Evolutionary conservation across 2,888 invertebrate species (phyloP).

Genomic region (Drosophila atroscutellata): DNA sequence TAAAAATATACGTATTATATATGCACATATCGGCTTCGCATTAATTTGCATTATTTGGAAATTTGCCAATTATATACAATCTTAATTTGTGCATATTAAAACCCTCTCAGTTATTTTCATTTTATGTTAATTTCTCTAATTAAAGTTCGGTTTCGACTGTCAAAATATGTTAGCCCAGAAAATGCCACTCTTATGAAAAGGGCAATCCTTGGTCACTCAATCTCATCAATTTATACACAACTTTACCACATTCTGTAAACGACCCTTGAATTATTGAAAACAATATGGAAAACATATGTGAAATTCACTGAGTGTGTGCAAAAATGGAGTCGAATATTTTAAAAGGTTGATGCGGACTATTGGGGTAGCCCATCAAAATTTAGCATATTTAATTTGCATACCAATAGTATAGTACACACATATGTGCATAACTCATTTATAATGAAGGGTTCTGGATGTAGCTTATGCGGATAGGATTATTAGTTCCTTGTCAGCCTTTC

Average conservation of each 20-base stretch:
- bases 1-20: background rate
- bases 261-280: constrained; percentile 1
- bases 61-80: background rate
- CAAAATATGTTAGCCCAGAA: constrained; percentile 1
- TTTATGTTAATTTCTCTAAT: background rate
- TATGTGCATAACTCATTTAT: background rate
- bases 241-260: constrained; percentile 18
- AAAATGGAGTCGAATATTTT: background rate
- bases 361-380: background rate
- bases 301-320: background rate
- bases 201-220: constrained; percentile 17
- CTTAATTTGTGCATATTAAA: background rate
- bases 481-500: no score
- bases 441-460: background rate
- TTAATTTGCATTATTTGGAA: background rate
- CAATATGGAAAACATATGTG: background rate
- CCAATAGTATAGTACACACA: background rate
- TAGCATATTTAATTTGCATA: constrained; percentile 10
- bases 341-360: background rate
- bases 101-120: background rate
- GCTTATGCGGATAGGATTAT: background rate
- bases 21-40: background rate
- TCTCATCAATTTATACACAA: constrained; percentile 46
- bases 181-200: constrained; percentile 19
- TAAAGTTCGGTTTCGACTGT: background rate